phyloP scores from a whole-genome alignment of 1,140 invertebrate species.

The Lucilia cuprina region DNA sequence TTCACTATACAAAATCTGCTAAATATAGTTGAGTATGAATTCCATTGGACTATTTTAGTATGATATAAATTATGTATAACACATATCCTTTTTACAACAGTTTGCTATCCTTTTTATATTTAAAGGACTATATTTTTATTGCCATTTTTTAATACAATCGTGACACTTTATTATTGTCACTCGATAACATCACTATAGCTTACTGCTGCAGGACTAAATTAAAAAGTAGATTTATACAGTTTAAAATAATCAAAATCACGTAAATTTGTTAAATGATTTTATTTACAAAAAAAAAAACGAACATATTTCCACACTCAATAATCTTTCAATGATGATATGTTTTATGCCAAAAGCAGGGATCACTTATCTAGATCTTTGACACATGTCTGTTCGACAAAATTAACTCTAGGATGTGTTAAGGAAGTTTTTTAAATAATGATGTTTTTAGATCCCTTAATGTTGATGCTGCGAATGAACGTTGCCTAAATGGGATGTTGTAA shows the following conservation, averaged over 20 bases:
- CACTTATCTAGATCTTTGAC: slow-evolving; percentile 38
- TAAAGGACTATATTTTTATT: too few species aligned
- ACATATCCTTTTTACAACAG: too few species aligned
- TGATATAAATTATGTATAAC: too few species aligned
- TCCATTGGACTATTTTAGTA: too few species aligned
- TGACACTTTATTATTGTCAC: slow-evolving; percentile 22
- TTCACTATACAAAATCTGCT: too few species aligned
- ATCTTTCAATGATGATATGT: not conserved
- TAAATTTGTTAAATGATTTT: slow-evolving; percentile 29
- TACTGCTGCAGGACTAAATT: not conserved
- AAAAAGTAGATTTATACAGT: not conserved
- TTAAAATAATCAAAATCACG: slow-evolving; percentile 25
- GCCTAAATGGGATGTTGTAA: not conserved
- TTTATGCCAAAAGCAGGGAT: slow-evolving; percentile 10
- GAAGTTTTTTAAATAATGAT: slow-evolving; percentile 13
- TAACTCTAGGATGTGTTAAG: not conserved
- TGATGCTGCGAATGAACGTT: not conserved
- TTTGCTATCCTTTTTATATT: too few species aligned
- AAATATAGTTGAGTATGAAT: too few species aligned
- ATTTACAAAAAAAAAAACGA: not conserved
- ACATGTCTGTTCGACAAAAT: slow-evolving; percentile 25
- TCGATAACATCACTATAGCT: not conserved
- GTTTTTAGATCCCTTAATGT: not conserved
- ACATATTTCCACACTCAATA: not conserved
- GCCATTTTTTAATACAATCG: not conserved